These are phyloP conservation scores for Erythrocercus mccallii DNA, from an alignment of 2,113 vertebrate species.

Conservation along the genomic window DNA sequence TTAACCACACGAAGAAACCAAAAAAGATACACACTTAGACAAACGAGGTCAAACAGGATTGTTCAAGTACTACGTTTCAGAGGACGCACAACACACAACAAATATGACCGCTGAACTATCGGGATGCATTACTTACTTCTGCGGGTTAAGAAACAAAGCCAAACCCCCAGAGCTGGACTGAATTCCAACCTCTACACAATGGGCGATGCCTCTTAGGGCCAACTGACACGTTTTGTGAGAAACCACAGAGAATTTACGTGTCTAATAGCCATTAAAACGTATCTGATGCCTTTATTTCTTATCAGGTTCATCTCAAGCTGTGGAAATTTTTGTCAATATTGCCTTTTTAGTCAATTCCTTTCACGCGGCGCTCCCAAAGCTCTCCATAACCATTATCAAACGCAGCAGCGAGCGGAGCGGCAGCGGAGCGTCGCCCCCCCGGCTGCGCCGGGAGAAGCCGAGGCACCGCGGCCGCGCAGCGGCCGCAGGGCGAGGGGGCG, in stretches of 20 bases:
- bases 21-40: background rate
- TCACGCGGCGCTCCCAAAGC: background rate
- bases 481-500: background rate
- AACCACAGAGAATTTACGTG: background rate
- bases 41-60: fast-evolving
- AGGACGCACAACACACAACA: background rate
- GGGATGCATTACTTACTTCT: background rate
- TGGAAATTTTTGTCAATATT: background rate
- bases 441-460: background rate
- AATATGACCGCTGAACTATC: fast-evolving
- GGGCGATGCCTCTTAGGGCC: background rate
- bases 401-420: background rate
- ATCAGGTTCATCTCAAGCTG: background rate
- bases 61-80: background rate
- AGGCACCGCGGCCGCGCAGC: background rate
- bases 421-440: fast-evolving
- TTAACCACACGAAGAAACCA: background rate
- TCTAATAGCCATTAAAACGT: background rate
- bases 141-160: background rate
- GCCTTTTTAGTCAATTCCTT: background rate
- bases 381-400: fast-evolving
- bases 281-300: background rate
- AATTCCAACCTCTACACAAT: background rate
- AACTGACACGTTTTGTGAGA: background rate
- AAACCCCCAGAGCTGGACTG: background rate